Evolutionary conservation across 2,797 vertebrate species (phyloP), one percentile per base, ranked within the genome.

Genomic region (Acanthurus leucopareius): DNA sequence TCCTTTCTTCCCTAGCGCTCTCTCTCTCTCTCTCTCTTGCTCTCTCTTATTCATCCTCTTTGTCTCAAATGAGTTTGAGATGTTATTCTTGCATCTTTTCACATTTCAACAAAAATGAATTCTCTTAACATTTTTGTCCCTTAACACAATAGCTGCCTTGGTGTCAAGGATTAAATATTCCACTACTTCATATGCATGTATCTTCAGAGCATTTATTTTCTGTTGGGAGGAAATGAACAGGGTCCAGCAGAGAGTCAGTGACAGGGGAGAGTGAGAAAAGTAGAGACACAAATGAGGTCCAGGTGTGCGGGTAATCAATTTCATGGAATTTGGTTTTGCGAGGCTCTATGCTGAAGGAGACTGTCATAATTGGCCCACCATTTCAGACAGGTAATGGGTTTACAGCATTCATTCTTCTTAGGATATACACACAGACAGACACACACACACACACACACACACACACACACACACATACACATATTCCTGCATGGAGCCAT

Each of bases 261-360:
- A 73, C 71, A 66, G 32, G 57, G 62, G 49, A 63, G 47, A 32
- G 72, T 0, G 56, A 62, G 75, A 69, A 68, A 84, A 84, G 88
- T 69, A 57, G 45, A 77, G 83, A 69, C 88, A 73, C 90, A 89
- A 89, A 92, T 89, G 83, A 93, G 90, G 83, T 90, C 86, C 91
- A 92, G 92, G 92, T 91, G 93, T 89, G 86, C 10, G 66, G 80
- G 84, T 89, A 88, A 94, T 93, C 92, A 89, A 92, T 93, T 92
- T 91, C 91, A 92, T 91, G 90, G 87, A 59, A 79, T 91, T 89
- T 90, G 83, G 90, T 87, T 93, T 94, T 92, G 89, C 89, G 85
- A 91, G 90, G 84, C 83, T 90, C 75, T 86, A 71, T 85, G 83
- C 86, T 89, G 87, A 92, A 90, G 91, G 88, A 91, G 86, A 86